A percentile compares a stretch with the other conserved stretches of the same genome.
Evolutionary conservation across 2,888 invertebrate genomes (phyloP).

Genomic region (Laspeyria flexula): DNA sequence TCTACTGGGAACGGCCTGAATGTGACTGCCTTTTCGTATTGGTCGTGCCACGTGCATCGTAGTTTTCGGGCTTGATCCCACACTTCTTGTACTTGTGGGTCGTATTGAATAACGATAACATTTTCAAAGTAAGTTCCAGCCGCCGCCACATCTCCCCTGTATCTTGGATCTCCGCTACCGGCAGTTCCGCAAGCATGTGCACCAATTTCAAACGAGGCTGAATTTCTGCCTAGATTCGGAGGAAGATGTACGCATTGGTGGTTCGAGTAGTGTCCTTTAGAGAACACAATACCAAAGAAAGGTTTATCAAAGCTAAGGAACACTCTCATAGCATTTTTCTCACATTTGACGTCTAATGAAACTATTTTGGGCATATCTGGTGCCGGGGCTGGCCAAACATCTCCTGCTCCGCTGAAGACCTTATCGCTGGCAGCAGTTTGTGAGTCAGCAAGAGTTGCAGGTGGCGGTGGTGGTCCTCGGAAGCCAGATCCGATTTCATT

Average conservation of each 20-base stretch:
- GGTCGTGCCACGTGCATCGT: constrained; percentile 97
- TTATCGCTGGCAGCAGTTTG: constrained; percentile 87
- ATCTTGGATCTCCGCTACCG: constrained; percentile 96
- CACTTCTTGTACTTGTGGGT: constrained; percentile 97
- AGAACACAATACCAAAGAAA: constrained; percentile 98
- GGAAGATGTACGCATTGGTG: constrained; percentile 96
- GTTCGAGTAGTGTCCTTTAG: constrained; percentile 97
- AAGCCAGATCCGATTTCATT: constrained; percentile 87
- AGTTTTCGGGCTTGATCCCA: constrained; percentile 98
- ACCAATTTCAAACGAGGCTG: constrained; percentile 96
- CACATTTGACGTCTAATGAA: constrained; percentile 96
- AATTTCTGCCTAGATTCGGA: constrained; percentile 93
- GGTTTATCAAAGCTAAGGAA: constrained; percentile 97
- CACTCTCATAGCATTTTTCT: constrained; percentile 97
- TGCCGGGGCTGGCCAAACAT: constrained; percentile 94
- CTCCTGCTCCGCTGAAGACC: constrained; percentile 87
- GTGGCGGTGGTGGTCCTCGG: constrained; percentile 89
- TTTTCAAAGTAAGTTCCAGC: constrained; percentile 97
- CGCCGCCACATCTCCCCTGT: constrained; percentile 94
- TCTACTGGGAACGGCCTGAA: constrained; percentile 98
- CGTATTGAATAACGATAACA: constrained; percentile 96
- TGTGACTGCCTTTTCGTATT: constrained; percentile 97
- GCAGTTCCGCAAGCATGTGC: constrained; percentile 97
- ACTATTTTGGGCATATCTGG: constrained; percentile 97
- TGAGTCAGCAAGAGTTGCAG: constrained; percentile 75